Evolutionary conservation across 2,888 invertebrate genomes (phyloP), one percentile per base, ranked within the genome.

Genomic region (Acleris literana): DNA sequence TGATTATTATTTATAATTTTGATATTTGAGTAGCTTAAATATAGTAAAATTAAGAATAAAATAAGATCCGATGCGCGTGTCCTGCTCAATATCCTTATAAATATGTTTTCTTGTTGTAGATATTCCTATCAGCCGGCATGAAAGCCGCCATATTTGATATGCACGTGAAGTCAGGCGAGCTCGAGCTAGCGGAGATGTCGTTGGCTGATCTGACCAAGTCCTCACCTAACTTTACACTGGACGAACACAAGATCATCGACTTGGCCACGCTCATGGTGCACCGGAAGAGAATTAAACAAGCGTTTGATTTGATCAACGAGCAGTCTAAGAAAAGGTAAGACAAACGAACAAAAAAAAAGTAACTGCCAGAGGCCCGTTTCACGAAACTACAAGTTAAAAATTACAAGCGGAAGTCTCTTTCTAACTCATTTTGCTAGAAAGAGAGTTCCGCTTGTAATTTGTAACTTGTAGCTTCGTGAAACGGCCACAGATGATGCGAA

Each of bases 161-260:
- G 4, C 93, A 94, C 80, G 92, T 94, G 4, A 94, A 93, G 76
- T 82, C 92, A 1, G 93, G 93, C 29, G 92, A 94, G 70, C 67
- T 94, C 1, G 86, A 93, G 0, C 80, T 90, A 18, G 95, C 96
- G 0, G 87, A 94, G 64, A 57, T 88, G 1, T 79, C 86, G 11
- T 87, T 94, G 16, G 80, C 90, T 0, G 92, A 94, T n/a, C 78
- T 96, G 3, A 93, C 89, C 74, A 86, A 83, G 64, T 76, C 82
- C 0, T 85, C 92, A 68, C 93, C 94, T 5, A 91, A 90, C 66
- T 96, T 96, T 76, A 82, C 79, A 1, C 74, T 96, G 17, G 96
- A 96, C 78, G 94, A 94, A 72, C 94, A 90, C 76, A 96, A 96
- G 82, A 82, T 95, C 2, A 86, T 96, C 2, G 94, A 95, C 75